Evolutionary conservation across 2,797 vertebrate species (phyloP), one percentile per base, ranked within the genome.

Genomic region (Moxostoma hubbsi): DNA sequence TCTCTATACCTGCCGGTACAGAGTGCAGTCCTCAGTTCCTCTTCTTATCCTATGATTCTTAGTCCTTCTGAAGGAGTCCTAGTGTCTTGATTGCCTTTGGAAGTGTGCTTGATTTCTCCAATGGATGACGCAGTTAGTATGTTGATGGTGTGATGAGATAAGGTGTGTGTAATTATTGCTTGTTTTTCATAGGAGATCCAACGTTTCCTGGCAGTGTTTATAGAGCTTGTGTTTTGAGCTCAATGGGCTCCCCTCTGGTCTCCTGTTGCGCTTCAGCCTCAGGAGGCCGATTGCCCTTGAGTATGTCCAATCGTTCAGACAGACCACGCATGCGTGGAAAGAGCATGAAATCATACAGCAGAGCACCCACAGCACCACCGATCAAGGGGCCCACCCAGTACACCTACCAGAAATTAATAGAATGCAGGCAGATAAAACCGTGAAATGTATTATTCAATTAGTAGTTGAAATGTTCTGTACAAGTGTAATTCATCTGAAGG

Each of bases 331-430:
- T 92, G 64, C 96, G 95, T 58, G 97, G 97, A 89, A 96, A 96
- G 84, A 98, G 93, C 84, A 97, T 89, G 89, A 98, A 97, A 89
- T 98, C 97, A 5, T 98, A 98, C 24, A 98, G 86, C 87, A 97
- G 91, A 76, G 95, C 94, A 1, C 94, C 96, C 84, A 98, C 85
- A 74, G 93, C 94, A 1, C 92, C 95, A 3, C 97, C 97, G 36
- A 97, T 95, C 92, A 98, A 91, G n/a, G 97, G 97, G 70, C 96
- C 97, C 69, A 97, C 95, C 96, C 96, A 97, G 90, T 96, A 97
- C 46, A 97, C 96, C 96, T 97, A 82, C 6, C 6, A 53, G 65
- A 84, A 79, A 76, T 45, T 76, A n/a, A 54, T 46, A 81, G 62
- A 62, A 82, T 81, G 55, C 64, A 63, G 47, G 50, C 6, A 16